These are phyloP conservation scores for Zosterops hypoxanthus DNA, from an alignment of 2,113 vertebrate species.

Conservation along the genomic window DNA sequence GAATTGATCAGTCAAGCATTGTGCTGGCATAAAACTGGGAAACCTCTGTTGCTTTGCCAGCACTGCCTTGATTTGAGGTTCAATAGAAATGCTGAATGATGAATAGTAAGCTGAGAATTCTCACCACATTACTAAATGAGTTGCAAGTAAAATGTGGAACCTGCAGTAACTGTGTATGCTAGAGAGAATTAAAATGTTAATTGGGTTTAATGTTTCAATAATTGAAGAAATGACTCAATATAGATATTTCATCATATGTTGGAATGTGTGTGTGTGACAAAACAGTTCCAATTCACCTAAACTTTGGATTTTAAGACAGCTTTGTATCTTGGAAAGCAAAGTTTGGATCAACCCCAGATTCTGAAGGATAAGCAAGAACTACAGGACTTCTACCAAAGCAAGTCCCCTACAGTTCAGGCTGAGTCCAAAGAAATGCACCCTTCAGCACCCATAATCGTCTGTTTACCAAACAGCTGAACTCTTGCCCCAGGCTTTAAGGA, in stretches of 20 bases:
- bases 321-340: background rate
- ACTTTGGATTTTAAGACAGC: background rate
- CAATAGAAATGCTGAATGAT: constrained; percentile 22
- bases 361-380: background rate
- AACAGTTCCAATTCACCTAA: background rate
- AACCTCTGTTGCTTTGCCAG: constrained; percentile 13
- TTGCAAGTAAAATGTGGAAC: background rate
- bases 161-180: background rate
- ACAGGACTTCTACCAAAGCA: background rate
- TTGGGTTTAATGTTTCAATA: background rate
- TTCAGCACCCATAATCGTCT: background rate
- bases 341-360: background rate
- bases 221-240: background rate
- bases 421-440: background rate
- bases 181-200: background rate
- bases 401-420: background rate
- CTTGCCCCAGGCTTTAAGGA: background rate
- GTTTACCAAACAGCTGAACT: background rate
- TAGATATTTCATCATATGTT: background rate
- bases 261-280: background rate
- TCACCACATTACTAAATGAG: background rate
- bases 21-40: background rate
- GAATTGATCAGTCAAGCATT: constrained; percentile 48
- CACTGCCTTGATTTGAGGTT: constrained; percentile 13
- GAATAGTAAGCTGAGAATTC: constrained; percentile 12